Evolutionary conservation across 2,113 vertebrate species (phyloP).

Genomic region (Climacteris rufus): DNA sequence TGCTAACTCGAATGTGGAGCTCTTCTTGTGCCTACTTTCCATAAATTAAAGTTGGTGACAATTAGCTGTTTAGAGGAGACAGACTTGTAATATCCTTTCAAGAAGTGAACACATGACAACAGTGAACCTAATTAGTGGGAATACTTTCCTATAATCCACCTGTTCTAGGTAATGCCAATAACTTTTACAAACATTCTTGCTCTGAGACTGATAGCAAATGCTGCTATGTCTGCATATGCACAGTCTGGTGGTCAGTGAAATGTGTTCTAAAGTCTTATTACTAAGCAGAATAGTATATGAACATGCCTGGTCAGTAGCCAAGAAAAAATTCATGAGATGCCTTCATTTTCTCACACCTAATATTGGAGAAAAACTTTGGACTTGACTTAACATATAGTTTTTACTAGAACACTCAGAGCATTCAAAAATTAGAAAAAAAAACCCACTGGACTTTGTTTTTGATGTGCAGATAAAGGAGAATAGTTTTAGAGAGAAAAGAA

Average conservation of each 20-base stretch:
- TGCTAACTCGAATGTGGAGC: not conserved
- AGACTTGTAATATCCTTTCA: slow-evolving; percentile 21
- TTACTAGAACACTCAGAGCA: not conserved
- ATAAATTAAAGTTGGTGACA: not conserved
- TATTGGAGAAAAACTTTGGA: not conserved
- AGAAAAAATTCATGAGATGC: not conserved
- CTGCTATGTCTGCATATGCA: not conserved
- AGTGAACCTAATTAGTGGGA: not conserved
- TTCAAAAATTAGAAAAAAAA: not conserved
- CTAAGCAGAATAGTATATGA: not conserved
- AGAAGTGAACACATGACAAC: not conserved
- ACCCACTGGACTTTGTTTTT: not conserved
- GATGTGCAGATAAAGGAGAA: not conserved
- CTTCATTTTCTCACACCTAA: not conserved
- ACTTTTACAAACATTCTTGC: not conserved
- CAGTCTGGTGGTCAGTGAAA: not conserved
- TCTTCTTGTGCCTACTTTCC: not conserved
- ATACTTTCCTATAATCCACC: not conserved
- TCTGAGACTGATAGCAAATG: not conserved
- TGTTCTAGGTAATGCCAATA: not conserved
- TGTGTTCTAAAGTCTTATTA: not conserved
- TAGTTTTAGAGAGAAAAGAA: not conserved
- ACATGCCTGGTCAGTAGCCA: not conserved
- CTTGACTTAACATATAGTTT: not conserved
- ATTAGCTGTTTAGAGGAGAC: slow-evolving; percentile 1